Base-by-base conservation (phyloP, 2,113 vertebrate genomes). In the Siniperca knerii region DNA sequence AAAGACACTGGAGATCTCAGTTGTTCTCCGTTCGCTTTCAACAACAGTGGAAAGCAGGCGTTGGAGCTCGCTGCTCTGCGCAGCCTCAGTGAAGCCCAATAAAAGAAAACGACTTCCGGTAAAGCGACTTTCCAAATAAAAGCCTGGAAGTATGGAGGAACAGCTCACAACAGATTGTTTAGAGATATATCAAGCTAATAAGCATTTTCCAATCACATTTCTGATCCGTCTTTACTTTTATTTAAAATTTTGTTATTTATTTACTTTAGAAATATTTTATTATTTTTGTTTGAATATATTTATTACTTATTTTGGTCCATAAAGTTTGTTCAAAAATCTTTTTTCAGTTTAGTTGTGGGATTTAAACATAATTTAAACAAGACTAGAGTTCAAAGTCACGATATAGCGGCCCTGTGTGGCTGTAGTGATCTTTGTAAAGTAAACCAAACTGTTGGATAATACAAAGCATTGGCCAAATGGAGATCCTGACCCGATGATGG, bases 41-140 rank as follows among this genome's bases (percentile, higher is more conserved):
- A 78, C 65, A 85, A 83, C 83, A 89, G 71, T 73, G 8, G 11
- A 46, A 42, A 12, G 29, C 85, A 93, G 87, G 62, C 89, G 82
- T 42, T 35, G 81, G 29, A 81, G 75, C 77, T 74, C n/a, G 54
- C 75, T 57, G 65, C 80, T 77, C 68, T 85, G 86, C 85, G 89
- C 90, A 91, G 87, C 29, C 87, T 6, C 90, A 78, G 87, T 91
- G 44, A 81, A 90, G 81, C 10, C 10, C 0, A 50, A 4, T 15
- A 1, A 23, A 68, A 12, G 0, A 60, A 10, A 0, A 2, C 12
- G 0, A 75, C 50, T 86, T 93, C 90, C 89, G 78, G 78, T 48
- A 10, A n/a, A 23, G 16, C 0, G 0, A 18, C 12, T 16, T 88
- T 88, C 85, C 1, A 87, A 88, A 81, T 88, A 65, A 88, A 84